Evolutionary conservation across 2,113 vertebrate genomes (phyloP).

Genomic region (Melanotaenia duboulayi): DNA sequence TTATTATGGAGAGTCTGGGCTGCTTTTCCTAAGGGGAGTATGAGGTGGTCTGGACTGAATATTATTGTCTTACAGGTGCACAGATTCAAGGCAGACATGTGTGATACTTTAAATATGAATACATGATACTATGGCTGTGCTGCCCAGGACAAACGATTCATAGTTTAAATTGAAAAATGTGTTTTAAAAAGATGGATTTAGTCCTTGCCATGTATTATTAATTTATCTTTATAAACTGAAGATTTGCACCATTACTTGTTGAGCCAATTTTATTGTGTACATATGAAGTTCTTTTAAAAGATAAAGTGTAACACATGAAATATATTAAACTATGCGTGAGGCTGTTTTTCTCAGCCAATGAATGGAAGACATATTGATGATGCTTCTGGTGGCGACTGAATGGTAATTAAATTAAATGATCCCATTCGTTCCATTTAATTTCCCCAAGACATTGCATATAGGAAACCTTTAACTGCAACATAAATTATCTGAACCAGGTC

Average conservation of each 20-base stretch:
- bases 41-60: background rate
- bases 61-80: conserved; percentile 13
- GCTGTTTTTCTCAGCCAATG: background rate
- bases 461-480: conserved; percentile 3
- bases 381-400: background rate
- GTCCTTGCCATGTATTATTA: conserved; percentile 25
- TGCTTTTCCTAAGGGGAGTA: conserved; percentile 6
- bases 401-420: conserved; percentile 9
- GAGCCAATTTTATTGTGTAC: background rate
- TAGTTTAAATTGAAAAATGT: background rate
- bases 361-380: conserved; percentile 16
- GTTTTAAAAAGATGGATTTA: background rate
- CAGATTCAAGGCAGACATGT: conserved; percentile 6
- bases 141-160: background rate
- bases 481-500: background rate
- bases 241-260: background rate
- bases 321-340: background rate
- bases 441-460: background rate
- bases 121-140: background rate
- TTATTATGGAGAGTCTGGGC: conserved; percentile 41
- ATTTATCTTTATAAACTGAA: background rate
- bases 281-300: background rate
- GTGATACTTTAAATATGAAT: conserved; percentile 5
- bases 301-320: conserved; percentile 18
- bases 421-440: conserved; percentile 15